Evolutionary conservation across 2,113 vertebrate genomes (phyloP).

Genomic region (Drymodes brunneopygia): DNA sequence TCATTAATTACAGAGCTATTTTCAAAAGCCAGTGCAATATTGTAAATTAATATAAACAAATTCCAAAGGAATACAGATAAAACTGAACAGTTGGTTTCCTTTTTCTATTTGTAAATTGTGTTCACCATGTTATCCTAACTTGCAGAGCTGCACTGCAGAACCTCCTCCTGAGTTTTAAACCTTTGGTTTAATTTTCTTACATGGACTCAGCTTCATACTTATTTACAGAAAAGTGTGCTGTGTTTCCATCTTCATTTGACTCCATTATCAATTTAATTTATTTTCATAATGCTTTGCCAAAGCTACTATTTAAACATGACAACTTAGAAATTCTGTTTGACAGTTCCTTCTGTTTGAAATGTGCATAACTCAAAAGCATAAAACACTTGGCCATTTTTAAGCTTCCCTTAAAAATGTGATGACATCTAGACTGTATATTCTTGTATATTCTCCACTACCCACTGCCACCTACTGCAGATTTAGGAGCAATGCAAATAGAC

Average conservation of each 20-base stretch:
- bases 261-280: slow-evolving; percentile 24
- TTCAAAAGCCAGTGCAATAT: not conserved
- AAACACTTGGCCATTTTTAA: slow-evolving; percentile 33
- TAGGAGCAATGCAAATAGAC: slow-evolving; percentile 65
- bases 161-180: not conserved
- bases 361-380: slow-evolving; percentile 24
- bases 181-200: not conserved
- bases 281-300: slow-evolving; percentile 21
- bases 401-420: slow-evolving; percentile 7
- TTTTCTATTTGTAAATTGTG: not conserved
- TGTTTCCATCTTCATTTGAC: slow-evolving; percentile 9
- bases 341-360: slow-evolving; percentile 23
- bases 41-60: not conserved
- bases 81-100: not conserved
- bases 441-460: slow-evolving; percentile 63
- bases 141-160: not conserved
- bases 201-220: not conserved
- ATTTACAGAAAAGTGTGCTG: not conserved
- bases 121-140: not conserved
- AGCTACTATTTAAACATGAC: slow-evolving; percentile 17
- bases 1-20: not conserved
- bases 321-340: slow-evolving; percentile 42
- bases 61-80: not conserved
- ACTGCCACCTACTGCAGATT: slow-evolving; percentile 72
- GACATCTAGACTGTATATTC: not conserved